A percentile compares a stretch with the other conserved stretches of the same genome.
These are phyloP conservation scores for Anodontia alba DNA, from an alignment of 2,888 invertebrate genomes.

Conservation along the genomic window DNA sequence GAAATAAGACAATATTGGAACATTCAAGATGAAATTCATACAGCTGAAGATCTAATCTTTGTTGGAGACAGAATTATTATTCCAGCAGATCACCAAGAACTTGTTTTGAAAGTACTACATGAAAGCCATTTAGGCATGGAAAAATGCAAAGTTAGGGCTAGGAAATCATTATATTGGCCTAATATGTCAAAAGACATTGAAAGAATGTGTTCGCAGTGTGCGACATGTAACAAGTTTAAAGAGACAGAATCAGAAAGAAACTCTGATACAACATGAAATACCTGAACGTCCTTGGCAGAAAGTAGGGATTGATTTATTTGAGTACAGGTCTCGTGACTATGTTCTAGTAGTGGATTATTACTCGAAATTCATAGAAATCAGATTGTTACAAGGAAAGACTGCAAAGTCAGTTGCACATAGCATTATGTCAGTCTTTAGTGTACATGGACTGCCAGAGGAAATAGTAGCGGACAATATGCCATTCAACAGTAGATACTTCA, in stretches of 20 bases:
- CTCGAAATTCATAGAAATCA: constrained; percentile 60
- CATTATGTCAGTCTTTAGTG: constrained; percentile 37
- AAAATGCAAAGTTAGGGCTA: constrained; percentile 8
- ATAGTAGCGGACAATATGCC: constrained; percentile 60
- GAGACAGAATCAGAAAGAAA: constrained; percentile 17
- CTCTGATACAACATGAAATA: constrained; percentile 26
- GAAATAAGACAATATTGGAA: constrained; percentile 18
- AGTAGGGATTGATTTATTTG: constrained; percentile 51
- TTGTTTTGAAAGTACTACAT: constrained; percentile 30
- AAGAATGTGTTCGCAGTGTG: constrained; percentile 14
- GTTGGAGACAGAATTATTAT: constrained; percentile 29
- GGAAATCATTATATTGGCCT: constrained; percentile 25
- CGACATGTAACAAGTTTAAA: constrained; percentile 19
- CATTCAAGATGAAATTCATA: constrained; percentile 31
- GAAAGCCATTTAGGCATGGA: constrained; percentile 36
- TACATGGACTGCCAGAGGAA: constrained; percentile 54
- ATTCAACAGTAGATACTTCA: constrained; percentile 36
- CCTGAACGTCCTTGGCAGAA: constrained; percentile 51
- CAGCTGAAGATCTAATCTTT: constrained; percentile 19
- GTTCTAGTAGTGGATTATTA: constrained; percentile 60
- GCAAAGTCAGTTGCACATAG: constrained; percentile 34
- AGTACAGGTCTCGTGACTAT: constrained; percentile 38
- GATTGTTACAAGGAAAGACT: constrained; percentile 44
- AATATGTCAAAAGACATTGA: constrained; percentile 14
- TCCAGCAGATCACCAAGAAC: constrained; percentile 5